These are phyloP conservation scores for Ctenopoma multispine DNA, from an alignment of 2,797 vertebrate species.

Conservation along the genomic window DNA sequence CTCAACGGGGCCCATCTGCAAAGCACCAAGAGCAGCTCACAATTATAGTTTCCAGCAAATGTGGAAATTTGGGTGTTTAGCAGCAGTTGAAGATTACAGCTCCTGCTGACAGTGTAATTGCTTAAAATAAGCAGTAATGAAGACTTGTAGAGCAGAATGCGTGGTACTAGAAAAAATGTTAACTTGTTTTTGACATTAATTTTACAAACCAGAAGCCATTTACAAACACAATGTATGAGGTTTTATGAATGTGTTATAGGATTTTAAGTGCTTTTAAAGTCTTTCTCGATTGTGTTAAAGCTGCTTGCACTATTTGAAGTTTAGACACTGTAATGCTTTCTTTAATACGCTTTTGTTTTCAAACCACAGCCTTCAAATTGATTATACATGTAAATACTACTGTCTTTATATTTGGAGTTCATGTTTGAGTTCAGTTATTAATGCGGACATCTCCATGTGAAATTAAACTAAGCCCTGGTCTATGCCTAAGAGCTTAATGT, in stretches of 20 bases:
- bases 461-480: constrained; percentile 47
- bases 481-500: constrained; percentile 49
- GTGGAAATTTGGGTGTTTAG: constrained; percentile 78
- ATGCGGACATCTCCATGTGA: constrained; percentile 52
- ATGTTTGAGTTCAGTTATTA: constrained; percentile 51
- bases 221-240: constrained; percentile 42
- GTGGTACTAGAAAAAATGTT: constrained; percentile 61
- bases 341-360: constrained; percentile 8
- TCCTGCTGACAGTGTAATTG: constrained; percentile 82
- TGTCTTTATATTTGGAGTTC: constrained; percentile 4
- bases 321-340: constrained; percentile 12
- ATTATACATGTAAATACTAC: background rate
- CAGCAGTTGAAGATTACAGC: constrained; percentile 78
- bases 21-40: constrained; percentile 65
- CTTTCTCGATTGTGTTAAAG: background rate
- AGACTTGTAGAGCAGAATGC: constrained; percentile 71
- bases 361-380: constrained; percentile 19
- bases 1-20: constrained; percentile 74
- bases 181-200: constrained; percentile 62
- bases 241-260: constrained; percentile 34
- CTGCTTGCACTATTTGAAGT: background rate
- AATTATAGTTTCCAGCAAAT: constrained; percentile 81
- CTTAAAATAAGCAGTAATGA: constrained; percentile 78
- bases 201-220: constrained; percentile 52
- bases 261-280: constrained; percentile 18